Base-by-base conservation (phyloP, 2,113 vertebrate species). In the Gobio gobio region DNA sequence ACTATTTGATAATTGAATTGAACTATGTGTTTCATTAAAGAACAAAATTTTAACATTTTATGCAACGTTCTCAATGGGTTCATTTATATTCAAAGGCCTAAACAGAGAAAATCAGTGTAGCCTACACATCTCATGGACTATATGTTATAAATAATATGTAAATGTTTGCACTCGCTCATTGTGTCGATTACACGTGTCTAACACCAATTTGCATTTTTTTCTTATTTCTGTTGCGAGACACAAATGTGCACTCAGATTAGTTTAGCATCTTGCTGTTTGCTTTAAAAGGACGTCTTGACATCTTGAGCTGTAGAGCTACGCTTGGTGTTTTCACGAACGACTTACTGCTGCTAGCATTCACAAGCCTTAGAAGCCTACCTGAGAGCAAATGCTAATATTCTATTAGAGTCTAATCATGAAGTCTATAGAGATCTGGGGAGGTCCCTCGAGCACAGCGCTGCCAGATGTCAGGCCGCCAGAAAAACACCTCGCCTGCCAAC, bases 11-110 rank as follows among this genome's bases (percentile, higher is more conserved):
- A 96, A 94, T 91, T 95, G 96, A 96, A 96, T 95, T 97, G 97
- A 96, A 94, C 95, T 96, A 93, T 94, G 97, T 99, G 96, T 97
- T 99, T 98, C 95, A 97, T 96, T 95, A 97, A 98, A 96, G 94
- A 97, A 94, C 93, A 91, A 91, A 70, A 95, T 94, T 96, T 96
- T 95, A 96, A 97, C 94, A 95, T 96, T 97, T 96, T 93, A 92
- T 95, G 94, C 92, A 90, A 93, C 89, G 90, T 93, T 93, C 93
- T 94, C 89, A 89, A 90, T 94, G 91, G 90, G 86, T 93, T 82
- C 86, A 82, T 89, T 83, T 91, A 83, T 90, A 73, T 56, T 3
- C 10, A 24, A 63, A 90, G 90, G 84, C 83, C 83, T 75, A 81
- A 82, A 47, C 29, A 40, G 22, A 78, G 59, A 40, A 40, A 40